Evolutionary conservation across 2,797 vertebrate genomes (phyloP).

Genomic region (Erethizon dorsatum): DNA sequence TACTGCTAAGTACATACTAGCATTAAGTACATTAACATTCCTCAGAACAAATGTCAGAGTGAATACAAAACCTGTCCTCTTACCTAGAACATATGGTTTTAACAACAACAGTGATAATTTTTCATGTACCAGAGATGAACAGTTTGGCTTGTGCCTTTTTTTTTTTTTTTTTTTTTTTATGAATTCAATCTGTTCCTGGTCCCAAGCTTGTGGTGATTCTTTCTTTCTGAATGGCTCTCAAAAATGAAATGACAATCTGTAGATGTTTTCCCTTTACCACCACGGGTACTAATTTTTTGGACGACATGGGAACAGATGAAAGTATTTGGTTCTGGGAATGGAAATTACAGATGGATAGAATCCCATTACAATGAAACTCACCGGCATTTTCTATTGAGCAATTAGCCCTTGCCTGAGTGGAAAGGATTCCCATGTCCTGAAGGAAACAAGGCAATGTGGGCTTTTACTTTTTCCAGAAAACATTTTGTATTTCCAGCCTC

Average conservation of each 20-base stretch:
- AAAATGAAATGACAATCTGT: conserved; percentile 73
- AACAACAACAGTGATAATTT: conserved; percentile 80
- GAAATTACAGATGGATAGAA: conserved; percentile 59
- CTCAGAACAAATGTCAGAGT: conserved; percentile 79
- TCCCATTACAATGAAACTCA: neutral
- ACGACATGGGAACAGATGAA: conserved; percentile 64
- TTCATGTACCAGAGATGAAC: conserved; percentile 80
- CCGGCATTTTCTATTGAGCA: conserved; percentile 41
- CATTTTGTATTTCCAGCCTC: conserved; percentile 49
- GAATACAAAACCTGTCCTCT: conserved; percentile 83
- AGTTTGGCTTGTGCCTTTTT: conserved; percentile 81
- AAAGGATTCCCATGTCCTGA: neutral
- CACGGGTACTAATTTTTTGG: conserved; percentile 58
- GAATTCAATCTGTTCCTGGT: conserved; percentile 81
- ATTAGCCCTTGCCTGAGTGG: neutral
- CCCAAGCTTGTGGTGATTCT: conserved; percentile 66
- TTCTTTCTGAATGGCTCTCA: conserved; percentile 79
- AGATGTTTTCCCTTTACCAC: conserved; percentile 66
- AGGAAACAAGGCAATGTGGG: conserved; percentile 39
- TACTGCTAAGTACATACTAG: conserved; percentile 56
- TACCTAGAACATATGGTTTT: conserved; percentile 85
- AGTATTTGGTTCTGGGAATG: conserved; percentile 59
- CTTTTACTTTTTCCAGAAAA: conserved; percentile 55
- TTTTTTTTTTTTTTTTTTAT: conserved; percentile 72
- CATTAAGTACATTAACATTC: conserved; percentile 71